These are phyloP conservation scores for Nycteola revayana DNA, from an alignment of 2,888 invertebrate species.

Conservation along the genomic window DNA sequence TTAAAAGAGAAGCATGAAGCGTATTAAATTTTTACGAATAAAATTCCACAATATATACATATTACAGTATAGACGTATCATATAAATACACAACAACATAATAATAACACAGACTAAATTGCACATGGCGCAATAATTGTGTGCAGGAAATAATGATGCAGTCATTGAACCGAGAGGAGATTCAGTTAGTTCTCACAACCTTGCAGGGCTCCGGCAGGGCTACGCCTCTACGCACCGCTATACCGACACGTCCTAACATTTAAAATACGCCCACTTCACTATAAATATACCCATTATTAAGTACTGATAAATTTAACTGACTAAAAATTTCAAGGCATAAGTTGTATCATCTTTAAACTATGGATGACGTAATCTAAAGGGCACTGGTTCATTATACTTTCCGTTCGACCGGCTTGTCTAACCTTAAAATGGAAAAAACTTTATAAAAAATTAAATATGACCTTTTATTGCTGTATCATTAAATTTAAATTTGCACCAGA, in stretches of 20 bases:
- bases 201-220: constrained; percentile 36
- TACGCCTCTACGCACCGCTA: constrained; percentile 48
- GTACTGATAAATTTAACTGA: constrained; percentile 78
- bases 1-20: constrained; percentile 80
- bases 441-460: constrained; percentile 71
- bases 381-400: constrained; percentile 78
- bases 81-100: constrained; percentile 81
- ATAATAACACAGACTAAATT: constrained; percentile 81
- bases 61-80: constrained; percentile 75
- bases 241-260: constrained; percentile 59
- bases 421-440: constrained; percentile 65
- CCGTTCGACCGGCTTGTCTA: constrained; percentile 67
- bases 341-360: constrained; percentile 75
- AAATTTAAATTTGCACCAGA: constrained; percentile 68
- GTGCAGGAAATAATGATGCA: constrained; percentile 76
- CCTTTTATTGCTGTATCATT: constrained; percentile 70
- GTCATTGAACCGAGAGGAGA: constrained; percentile 79
- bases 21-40: constrained; percentile 78
- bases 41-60: constrained; percentile 81
- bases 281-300: constrained; percentile 67
- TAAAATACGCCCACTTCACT: constrained; percentile 58
- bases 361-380: constrained; percentile 79
- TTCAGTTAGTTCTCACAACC: constrained; percentile 76
- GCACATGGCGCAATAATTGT: constrained; percentile 76
- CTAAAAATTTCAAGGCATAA: constrained; percentile 79